Evolutionary conservation across 2,113 vertebrate species (phyloP).

Genomic region (Myrmecobius fasciatus): DNA sequence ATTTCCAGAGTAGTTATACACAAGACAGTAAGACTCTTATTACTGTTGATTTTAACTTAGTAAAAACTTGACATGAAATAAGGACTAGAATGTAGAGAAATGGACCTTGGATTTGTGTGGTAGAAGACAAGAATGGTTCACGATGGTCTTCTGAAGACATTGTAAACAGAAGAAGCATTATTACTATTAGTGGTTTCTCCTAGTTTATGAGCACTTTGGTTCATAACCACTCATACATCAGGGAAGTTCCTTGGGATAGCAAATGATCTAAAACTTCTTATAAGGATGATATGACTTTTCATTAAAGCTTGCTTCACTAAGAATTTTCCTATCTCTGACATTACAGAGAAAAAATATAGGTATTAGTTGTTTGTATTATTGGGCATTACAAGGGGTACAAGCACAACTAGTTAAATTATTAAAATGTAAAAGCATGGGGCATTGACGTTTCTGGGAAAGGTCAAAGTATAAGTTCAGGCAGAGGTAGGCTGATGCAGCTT

Average conservation of each 20-base stretch:
- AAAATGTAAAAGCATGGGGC: neutral
- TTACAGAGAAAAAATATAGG: neutral
- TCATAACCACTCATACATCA: neutral
- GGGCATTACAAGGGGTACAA: neutral
- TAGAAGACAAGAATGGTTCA: neutral
- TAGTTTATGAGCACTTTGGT: neutral
- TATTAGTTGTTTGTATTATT: neutral
- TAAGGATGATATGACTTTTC: neutral
- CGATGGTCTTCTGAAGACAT: neutral
- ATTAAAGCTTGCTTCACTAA: neutral
- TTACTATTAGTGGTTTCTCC: neutral
- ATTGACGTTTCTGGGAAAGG: neutral
- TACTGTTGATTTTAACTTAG: neutral
- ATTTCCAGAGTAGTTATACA: neutral
- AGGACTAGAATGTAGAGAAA: neutral
- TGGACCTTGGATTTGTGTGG: neutral
- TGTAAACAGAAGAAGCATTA: neutral
- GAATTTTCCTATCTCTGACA: neutral
- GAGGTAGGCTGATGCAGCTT: neutral
- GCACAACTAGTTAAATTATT: neutral
- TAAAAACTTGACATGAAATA: neutral
- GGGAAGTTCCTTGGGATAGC: neutral
- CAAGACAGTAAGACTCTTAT: neutral
- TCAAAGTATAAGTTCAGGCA: neutral
- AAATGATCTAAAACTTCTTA: neutral